Base-by-base conservation (phyloP, 1,140 invertebrate genomes). In the Brachionus manjavacas region DNA sequence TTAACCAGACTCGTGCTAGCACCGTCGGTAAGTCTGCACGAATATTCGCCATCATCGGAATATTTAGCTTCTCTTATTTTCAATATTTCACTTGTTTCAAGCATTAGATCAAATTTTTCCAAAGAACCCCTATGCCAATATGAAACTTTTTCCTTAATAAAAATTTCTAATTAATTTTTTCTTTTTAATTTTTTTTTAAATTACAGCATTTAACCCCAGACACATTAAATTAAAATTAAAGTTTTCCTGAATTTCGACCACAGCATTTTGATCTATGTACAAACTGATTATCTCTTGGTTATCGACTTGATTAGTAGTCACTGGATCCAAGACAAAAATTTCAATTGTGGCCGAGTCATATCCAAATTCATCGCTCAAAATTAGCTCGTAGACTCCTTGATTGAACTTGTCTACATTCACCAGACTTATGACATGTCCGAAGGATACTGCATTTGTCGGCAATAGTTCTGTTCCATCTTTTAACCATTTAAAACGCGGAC, bases 21-120 rank as follows among this genome's bases (percentile, higher is more conserved):
- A 20, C 39, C 31, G 9, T 72, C n/a, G n/a, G 39, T 72, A 20
- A 72, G n/a, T 72, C 68, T 35, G 46, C 68, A 72, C 8, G n/a
- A 39, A 41, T 72, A 72, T 39, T 72, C 68, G 23, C 68, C 68
- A 9, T 35, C 39, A 39, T 72, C 28, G 0, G 68, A 39, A 16
- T 41, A 41, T 72, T 72, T 72, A n/a, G 68, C 68, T 4, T 72
- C 41, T 72, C 68, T 72, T 39, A 72, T 72, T n/a, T 72, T 72
- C n/a, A 72, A 23, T 16, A 16, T 35, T 11, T 72, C 68, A 39
- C 35, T 72, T 4, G 68, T 35, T 20, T 72, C 68, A n/a, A 39
- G 12, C 39, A 41, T 41, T 16, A 72, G 16, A n/a, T 39, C 35
- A 7, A 39, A 20, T 20, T 72, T 20, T 72, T 39, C 31, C 1